These are phyloP conservation scores for Centroberyx gerrardi DNA, from an alignment of 2,797 vertebrate species.

Conservation along the genomic window DNA sequence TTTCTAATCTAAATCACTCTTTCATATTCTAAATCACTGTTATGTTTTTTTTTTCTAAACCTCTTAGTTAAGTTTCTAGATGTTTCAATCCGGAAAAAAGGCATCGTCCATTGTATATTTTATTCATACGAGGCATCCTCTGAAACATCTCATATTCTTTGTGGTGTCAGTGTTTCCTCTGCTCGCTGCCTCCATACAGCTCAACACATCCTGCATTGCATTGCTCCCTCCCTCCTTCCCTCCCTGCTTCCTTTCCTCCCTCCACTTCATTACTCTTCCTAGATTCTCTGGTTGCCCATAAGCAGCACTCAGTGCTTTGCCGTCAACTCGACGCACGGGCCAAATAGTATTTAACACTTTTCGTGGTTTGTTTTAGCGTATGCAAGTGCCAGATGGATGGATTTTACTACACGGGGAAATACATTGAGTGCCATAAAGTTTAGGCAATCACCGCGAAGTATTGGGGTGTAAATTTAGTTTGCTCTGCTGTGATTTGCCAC, in stretches of 20 bases:
- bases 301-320: slow-evolving; percentile 46
- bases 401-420: slow-evolving; percentile 25
- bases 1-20: slow-evolving; percentile 81
- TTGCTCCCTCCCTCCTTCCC: slow-evolving; percentile 50
- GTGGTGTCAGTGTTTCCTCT: slow-evolving; percentile 16
- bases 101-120: slow-evolving; percentile 35
- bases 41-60: slow-evolving; percentile 65
- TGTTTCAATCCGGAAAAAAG: slow-evolving; percentile 46
- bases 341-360: slow-evolving; percentile 54
- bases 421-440: slow-evolving; percentile 39
- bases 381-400: slow-evolving; percentile 45
- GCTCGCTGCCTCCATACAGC: slow-evolving; percentile 38
- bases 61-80: slow-evolving; percentile 77
- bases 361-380: slow-evolving; percentile 31
- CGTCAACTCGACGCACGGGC: slow-evolving; percentile 39
- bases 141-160: slow-evolving; percentile 33
- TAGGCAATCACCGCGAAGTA: not conserved
- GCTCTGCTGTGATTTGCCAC: slow-evolving; percentile 20
- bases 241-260: slow-evolving; percentile 54
- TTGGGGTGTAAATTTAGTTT: slow-evolving; percentile 11
- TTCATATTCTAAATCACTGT: slow-evolving; percentile 81
- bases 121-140: slow-evolving; percentile 21
- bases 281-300: slow-evolving; percentile 51
- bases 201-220: slow-evolving; percentile 63
- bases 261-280: slow-evolving; percentile 64